Evolutionary conservation across 2,797 vertebrate genomes (phyloP), one percentile per base, ranked within the genome.

Genomic region (Macroramphosus scolopax): DNA sequence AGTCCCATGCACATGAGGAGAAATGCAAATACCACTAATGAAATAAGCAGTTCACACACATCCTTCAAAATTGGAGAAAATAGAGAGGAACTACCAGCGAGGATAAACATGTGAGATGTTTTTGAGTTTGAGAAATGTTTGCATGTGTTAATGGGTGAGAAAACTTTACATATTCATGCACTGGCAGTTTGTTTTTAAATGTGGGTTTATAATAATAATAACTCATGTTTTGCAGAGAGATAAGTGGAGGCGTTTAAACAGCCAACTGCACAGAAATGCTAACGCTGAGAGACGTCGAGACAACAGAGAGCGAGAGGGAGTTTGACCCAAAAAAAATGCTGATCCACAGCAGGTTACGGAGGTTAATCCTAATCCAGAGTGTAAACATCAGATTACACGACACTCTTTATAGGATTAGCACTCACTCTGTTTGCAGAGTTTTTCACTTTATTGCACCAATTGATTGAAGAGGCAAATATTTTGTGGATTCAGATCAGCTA

Each of bases 281-380:
- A 17, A 46, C 8, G 13, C n/a, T 7, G 2, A 3, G 7, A 31
- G 5, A 18, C 2, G 1, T 2, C 10, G 4, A 1, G 16, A n/a
- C 6, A 4, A 9, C 8, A 6, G 6, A 5, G 1, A 20, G 12
- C 13, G 30, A 17, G 7, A 8, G 26, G 15, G 31, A 0, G 5
- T 3, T 4, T 33, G 63, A 71, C 57, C 51, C 15, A n/a, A n/a
- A 63, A 30, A 72, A 63, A 37, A 40, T 17, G 20, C 33, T 26
- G 36, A 56, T 45, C 43, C 18, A 26, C 16, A 3, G 42, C 32
- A 47, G 43, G 34, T 54, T 57, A 17, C 33, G 32, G 31, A 51
- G 63, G 57, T 51, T 71, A 66, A 73, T 76, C 68, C 57, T 81
- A 66, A 76, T 78, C 66, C 63, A 68, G 41, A 52, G 29, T 58